Base-by-base conservation (phyloP, 2,113 vertebrate genomes). In the Ictalurus furcatus region DNA sequence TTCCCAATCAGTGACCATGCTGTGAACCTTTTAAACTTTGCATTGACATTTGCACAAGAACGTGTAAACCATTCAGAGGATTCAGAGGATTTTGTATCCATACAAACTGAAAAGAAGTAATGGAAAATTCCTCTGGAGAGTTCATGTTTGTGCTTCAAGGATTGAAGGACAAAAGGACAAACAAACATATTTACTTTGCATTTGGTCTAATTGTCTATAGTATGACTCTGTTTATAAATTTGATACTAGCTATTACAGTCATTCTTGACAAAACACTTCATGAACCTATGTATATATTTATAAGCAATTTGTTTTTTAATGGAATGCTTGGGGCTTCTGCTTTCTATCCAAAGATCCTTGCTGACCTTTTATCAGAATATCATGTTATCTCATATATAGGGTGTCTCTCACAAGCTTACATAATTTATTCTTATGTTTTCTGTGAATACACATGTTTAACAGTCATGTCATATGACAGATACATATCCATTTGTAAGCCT, bases 401-500 rank as follows among this genome's bases (percentile, higher is more conserved):
- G 13, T 96, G 95, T 73, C 84, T 94, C 0, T 69, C 87, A 61
- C 96, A 96, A 85, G 90, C 93, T 80, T 92, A 92, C 78, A 78
- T 95, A 82, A 91, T 96, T 88, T 95, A 94, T 87, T 89, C 92
- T 0, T 91, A 96, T 52, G 94, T 92, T 11, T 93, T 95, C 19
- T 95, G 93, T 84, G 96, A 96, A n/a, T 92, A 92, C 25, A 95
- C 93, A 2, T 88, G 96, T 79, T 91, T 96, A 8, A 88, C 94
- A 14, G 90, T 93, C 6, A 97, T 96, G 95, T 95, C 95, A 11
- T 95, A 95, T n/a, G 95, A 97, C 80, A 90, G 93, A 23, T 95
- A 94, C 25, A 40, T 94, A 48, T 95, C 95, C 28, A 94, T 96
- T 21, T 94, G 95, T 71, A 93, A 94, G 6, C 95, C 96, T n/a